Evolutionary conservation across 2,888 invertebrate species (phyloP).

Genomic region (Molanna angustata): DNA sequence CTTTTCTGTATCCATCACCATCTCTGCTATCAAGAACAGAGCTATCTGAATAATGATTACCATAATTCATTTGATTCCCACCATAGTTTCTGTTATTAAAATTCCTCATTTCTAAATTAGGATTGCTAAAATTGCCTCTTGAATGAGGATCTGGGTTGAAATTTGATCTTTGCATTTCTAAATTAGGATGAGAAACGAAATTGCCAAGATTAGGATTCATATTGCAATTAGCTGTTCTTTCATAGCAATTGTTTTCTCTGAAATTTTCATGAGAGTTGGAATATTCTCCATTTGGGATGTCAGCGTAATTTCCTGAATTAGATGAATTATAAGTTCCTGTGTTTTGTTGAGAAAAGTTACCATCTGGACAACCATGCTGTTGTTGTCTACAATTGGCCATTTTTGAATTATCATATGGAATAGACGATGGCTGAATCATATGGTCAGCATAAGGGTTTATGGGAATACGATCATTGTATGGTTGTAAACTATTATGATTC

Average conservation of each 20-base stretch:
- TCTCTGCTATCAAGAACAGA: slow-evolving; percentile 26
- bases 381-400: slow-evolving; percentile 22
- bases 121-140: slow-evolving; percentile 31
- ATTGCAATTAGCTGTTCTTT: slow-evolving; percentile 21
- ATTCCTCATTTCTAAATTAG: slow-evolving; percentile 24
- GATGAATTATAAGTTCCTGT: slow-evolving; percentile 36
- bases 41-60: slow-evolving; percentile 32
- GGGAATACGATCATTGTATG: slow-evolving; percentile 28
- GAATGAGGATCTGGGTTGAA: slow-evolving; percentile 21
- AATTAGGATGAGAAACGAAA: slow-evolving; percentile 32
- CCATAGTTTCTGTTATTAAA: slow-evolving; percentile 17
- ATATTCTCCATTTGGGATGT: slow-evolving; percentile 28
- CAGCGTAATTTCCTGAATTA: slow-evolving; percentile 33
- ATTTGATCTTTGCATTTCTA: slow-evolving; percentile 27
- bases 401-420: slow-evolving; percentile 26
- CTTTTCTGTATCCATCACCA: slow-evolving; percentile 37
- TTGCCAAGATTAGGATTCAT: slow-evolving; percentile 24
- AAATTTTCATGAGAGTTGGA: slow-evolving; percentile 25
- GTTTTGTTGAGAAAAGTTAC: slow-evolving; percentile 42
- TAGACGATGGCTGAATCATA: slow-evolving; percentile 25
- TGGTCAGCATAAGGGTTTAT: slow-evolving; percentile 30
- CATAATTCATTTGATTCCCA: slow-evolving; percentile 23
- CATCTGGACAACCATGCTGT: slow-evolving; percentile 42
- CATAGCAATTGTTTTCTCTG: slow-evolving; percentile 30
- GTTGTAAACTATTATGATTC: slow-evolving; percentile 19